Evolutionary conservation across 2,113 vertebrate species (phyloP).

Genomic region (Neoarius graeffei): DNA sequence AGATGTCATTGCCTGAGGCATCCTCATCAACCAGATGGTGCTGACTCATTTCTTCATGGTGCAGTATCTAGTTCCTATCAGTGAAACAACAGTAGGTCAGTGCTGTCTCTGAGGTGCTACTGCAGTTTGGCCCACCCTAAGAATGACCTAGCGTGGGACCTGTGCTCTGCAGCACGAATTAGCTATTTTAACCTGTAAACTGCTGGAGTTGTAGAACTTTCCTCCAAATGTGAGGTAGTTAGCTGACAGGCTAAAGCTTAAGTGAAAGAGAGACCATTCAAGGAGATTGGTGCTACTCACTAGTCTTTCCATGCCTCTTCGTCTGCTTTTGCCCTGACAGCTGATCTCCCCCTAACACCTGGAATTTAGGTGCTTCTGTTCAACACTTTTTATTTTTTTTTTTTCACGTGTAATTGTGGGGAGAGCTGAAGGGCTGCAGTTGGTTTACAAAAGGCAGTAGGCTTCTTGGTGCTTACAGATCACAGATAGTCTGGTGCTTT

Average conservation of each 20-base stretch:
- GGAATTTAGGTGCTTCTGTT: conserved; percentile 42
- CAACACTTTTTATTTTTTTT: conserved; percentile 24
- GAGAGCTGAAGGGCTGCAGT: conserved; percentile 16
- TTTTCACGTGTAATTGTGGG: not conserved
- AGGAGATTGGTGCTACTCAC: conserved; percentile 48
- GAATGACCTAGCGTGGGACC: conserved; percentile 12
- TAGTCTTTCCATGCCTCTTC: conserved; percentile 39
- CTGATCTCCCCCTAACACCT: conserved; percentile 2
- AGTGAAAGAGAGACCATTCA: conserved; percentile 6
- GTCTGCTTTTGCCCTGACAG: conserved; percentile 28
- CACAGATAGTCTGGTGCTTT: conserved; percentile 67
- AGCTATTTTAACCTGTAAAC: not conserved
- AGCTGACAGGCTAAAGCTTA: conserved; percentile 6
- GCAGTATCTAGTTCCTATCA: conserved; percentile 34
- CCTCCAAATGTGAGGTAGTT: conserved; percentile 6
- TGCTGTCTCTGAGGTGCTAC: conserved; percentile 47
- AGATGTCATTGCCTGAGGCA: not conserved
- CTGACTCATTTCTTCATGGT: conserved; percentile 40
- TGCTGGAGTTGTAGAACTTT: conserved; percentile 12
- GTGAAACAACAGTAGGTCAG: not conserved
- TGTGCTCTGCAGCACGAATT: conserved; percentile 7
- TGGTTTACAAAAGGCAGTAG: conserved; percentile 59
- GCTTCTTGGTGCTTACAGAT: conserved; percentile 62
- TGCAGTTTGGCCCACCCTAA: conserved; percentile 27
- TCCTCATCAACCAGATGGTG: conserved; percentile 36